These are phyloP conservation scores for Coccyzus lansbergi DNA, from an alignment of 2,797 vertebrate genomes.

Conservation along the genomic window DNA sequence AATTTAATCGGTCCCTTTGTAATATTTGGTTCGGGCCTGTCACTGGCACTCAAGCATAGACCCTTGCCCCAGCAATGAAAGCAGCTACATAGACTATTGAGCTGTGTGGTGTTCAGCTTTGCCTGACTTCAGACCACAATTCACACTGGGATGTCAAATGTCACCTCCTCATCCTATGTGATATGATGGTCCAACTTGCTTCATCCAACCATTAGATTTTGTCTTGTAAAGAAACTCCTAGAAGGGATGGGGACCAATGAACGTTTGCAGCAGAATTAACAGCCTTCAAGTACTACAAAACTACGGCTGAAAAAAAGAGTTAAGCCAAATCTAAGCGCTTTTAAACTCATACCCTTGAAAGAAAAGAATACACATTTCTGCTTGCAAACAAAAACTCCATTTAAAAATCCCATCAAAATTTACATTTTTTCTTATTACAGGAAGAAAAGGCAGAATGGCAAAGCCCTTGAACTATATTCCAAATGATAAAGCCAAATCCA, in stretches of 20 bases:
- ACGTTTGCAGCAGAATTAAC: not conserved
- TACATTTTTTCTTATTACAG: not conserved
- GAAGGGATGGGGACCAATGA: not conserved
- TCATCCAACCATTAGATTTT: not conserved
- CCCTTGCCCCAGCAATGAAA: not conserved
- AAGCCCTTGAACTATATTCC: not conserved
- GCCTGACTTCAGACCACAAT: not conserved
- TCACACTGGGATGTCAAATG: not conserved
- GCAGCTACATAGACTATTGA: accelerated
- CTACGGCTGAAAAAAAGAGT: not conserved
- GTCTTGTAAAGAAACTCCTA: not conserved
- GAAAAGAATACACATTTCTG: not conserved
- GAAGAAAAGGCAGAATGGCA: not conserved
- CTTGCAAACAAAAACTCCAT: not conserved
- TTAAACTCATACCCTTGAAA: not conserved
- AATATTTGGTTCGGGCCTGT: not conserved
- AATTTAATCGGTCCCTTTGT: not conserved
- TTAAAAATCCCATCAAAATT: not conserved
- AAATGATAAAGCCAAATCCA: not conserved
- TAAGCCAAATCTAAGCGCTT: not conserved
- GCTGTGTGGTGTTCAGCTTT: not conserved
- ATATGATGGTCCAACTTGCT: not conserved
- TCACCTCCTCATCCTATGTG: not conserved
- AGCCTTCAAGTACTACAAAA: not conserved
- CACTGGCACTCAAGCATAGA: not conserved